A percentile compares a stretch with the other conserved stretches of the same genome.
Conservation (phyloP, 2,888 invertebrate species). For the Tryphoninae sp. region DNA sequence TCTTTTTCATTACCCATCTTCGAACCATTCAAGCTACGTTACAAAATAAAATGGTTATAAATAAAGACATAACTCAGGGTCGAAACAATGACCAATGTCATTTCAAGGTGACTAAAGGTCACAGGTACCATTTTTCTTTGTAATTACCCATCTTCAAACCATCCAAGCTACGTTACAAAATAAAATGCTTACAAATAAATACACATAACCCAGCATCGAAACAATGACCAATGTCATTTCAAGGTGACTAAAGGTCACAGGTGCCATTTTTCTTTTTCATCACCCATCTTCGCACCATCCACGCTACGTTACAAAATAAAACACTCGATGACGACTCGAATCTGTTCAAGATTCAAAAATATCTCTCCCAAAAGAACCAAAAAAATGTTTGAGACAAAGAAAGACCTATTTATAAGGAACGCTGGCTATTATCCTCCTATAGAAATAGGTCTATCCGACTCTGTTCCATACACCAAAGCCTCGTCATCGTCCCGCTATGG, state of each 20-base stretch:
- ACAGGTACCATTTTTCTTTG: no score
- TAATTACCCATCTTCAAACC: no score
- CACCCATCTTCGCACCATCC: not conserved
- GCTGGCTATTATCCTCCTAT: not conserved
- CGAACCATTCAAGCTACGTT: not conserved
- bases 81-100: no score
- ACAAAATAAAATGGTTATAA: not conserved
- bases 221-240: no score
- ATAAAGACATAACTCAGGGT: not conserved
- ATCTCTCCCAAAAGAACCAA: not conserved
- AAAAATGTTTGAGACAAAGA: not conserved
- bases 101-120: not conserved
- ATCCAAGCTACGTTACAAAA: not conserved
- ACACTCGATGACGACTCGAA: not conserved
- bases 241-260: no score
- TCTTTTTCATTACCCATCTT: no score
- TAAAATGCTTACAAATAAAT: no score
- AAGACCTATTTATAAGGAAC: not conserved
- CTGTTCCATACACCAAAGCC: not conserved
- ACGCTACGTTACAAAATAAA: not conserved
- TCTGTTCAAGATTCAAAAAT: not conserved
- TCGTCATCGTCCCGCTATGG: conserved; percentile 26
- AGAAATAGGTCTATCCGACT: not conserved
- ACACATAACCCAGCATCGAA: no score
- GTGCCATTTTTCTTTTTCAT: not conserved